These are phyloP conservation scores for Ophraella communa DNA, from an alignment of 2,888 invertebrate genomes.

Conservation along the genomic window DNA sequence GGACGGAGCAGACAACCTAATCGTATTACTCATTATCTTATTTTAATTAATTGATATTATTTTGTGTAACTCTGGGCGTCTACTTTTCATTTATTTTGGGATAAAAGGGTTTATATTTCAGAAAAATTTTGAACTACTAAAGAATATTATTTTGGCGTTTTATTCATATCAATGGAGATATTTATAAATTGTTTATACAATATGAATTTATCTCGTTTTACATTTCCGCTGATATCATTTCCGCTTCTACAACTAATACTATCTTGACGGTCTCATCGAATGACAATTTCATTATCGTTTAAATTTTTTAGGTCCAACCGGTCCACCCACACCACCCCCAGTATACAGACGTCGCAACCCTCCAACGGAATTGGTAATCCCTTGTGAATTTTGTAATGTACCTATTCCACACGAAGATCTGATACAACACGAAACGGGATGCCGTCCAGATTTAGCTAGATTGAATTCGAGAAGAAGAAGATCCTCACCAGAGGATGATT, in stretches of 20 bases:
- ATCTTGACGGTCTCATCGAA: background rate
- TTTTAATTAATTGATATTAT: no score
- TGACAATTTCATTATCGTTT: background rate
- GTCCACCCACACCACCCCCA: slow-evolving; percentile 62
- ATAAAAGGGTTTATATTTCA: no score
- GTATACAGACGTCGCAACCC: slow-evolving; percentile 59
- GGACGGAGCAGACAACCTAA: no score
- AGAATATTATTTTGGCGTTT: no score
- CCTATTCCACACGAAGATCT: slow-evolving; percentile 63
- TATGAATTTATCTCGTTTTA: background rate
- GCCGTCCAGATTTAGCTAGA: slow-evolving; percentile 58
- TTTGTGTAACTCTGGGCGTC: no score
- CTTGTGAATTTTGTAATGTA: slow-evolving; percentile 65
- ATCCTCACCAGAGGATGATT: slow-evolving; percentile 45
- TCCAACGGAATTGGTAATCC: slow-evolving; percentile 61
- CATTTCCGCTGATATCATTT: background rate
- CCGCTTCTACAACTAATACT: background rate
- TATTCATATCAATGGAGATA: no score
- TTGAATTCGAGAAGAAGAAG: slow-evolving; percentile 50
- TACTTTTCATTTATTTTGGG: no score
- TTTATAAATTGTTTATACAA: no score
- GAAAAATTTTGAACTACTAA: no score
- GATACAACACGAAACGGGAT: slow-evolving; percentile 62
- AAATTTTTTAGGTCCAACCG: slow-evolving; percentile 21
- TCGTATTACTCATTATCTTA: no score